Evolutionary conservation across 2,113 vertebrate genomes (phyloP), one percentile per base, ranked within the genome.

Genomic region (Corvus moneduloides): DNA sequence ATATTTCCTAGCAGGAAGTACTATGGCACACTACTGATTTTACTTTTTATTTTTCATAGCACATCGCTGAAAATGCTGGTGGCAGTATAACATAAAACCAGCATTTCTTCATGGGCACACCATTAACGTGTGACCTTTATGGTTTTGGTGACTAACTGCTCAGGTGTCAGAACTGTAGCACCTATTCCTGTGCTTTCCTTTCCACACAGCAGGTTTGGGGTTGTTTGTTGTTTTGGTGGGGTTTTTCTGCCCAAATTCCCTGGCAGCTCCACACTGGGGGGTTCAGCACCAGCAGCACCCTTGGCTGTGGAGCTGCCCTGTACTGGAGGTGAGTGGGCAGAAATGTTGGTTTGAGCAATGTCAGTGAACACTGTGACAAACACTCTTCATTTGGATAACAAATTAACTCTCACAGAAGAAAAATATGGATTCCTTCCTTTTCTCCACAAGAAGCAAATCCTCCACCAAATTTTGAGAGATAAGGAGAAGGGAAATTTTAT

Each of bases 391-490:
- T 9, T 41, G 28, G 21, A 14, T 27, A 35, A 59, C 35, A 49
- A 30, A 54, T 18, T 5, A 61, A 30, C 9, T 33, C 69, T 77
- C 54, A 22, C 17, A 18, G 61, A 62, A 28, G 66, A 51, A 85
- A 74, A 33, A 20, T 14, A 33, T 4, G 37, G 4, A 21, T 83
- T 74, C 37, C 27, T 64, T 39, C 44, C 21, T 78, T 44, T 64
- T 43, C 61, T 74, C 44, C 24, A 16, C 13, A 9, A 32, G 49
- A 16, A 68, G 51, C 32, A 55, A 32, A 23, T 22, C 27, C 23
- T 49, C 23, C n/a, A 16, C 27, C 16, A 48, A 1, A 11, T 56
- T 66, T 6, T 0, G 1, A 35, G 68, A 35, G 10, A 37, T 24
- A 21, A 44, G 32, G 27, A 41, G 51, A 39, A 44, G 26, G 20